These are phyloP conservation scores for Drosophila lacertosa DNA, from an alignment of 1,140 invertebrate species.

Conservation along the genomic window DNA sequence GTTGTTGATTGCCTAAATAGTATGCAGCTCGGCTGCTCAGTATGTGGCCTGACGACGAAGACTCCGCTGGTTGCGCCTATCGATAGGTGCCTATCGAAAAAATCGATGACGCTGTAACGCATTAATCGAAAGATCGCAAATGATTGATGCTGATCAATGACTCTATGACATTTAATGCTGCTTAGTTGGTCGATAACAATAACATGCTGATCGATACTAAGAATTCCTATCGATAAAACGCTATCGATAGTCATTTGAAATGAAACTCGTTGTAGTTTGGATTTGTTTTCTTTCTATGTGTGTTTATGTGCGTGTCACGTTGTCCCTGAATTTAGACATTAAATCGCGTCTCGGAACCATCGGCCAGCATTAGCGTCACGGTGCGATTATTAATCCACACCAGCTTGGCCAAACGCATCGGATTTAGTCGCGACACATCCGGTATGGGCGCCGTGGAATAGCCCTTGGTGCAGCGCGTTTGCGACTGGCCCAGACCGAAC, in stretches of 20 bases:
- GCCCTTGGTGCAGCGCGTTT: conserved; percentile 96
- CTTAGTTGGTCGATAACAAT: conserved; percentile 9
- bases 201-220: neutral
- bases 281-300: neutral
- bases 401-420: conserved; percentile 93
- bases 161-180: too few relatives aligned
- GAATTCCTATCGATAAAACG: conserved; percentile 4
- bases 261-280: conserved; percentile 24
- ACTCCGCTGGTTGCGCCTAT: neutral
- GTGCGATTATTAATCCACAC: conserved; percentile 96
- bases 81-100: conserved; percentile 1
- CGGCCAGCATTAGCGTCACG: conserved; percentile 96
- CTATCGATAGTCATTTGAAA: neutral
- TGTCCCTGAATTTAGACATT: conserved; percentile 88
- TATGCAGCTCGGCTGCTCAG: conserved; percentile 54
- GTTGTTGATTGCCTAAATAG: conserved; percentile 67
- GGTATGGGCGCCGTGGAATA: conserved; percentile 96
- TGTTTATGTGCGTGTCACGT: neutral
- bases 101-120: too few relatives aligned
- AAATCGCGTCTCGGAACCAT: conserved; percentile 95
- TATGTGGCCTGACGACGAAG: conserved; percentile 50
- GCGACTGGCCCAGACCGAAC: conserved; percentile 95
- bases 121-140: too few relatives aligned
- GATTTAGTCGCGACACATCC: conserved; percentile 93
- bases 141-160: conserved; percentile 9